phyloP scores from a whole-genome alignment of 2,888 invertebrate species.

The Cheilosia vernalis region DNA sequence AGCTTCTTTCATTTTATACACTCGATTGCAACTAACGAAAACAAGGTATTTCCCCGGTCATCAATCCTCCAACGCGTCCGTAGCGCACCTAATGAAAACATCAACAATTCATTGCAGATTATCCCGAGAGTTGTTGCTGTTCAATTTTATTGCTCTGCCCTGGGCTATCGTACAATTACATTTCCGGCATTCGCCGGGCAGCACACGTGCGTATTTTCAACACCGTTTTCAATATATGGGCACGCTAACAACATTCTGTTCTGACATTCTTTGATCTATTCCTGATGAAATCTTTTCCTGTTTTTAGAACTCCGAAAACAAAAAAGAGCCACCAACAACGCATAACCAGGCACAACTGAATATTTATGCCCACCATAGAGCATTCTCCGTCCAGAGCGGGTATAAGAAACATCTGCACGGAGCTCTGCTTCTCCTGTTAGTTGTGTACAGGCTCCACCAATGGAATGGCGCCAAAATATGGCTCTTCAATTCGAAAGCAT shows the following conservation, averaged over 20 bases:
- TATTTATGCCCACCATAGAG: constrained; percentile 27
- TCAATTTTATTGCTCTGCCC: constrained; percentile 28
- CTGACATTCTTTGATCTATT: constrained; percentile 68
- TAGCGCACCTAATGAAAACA: constrained; percentile 56
- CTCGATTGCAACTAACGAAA: constrained; percentile 19
- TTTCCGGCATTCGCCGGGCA: constrained; percentile 54
- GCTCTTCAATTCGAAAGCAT: constrained; percentile 53
- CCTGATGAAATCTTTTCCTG: constrained; percentile 71
- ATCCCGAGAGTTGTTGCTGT: constrained; percentile 21
- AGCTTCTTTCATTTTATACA: background rate
- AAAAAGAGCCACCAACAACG: constrained; percentile 33
- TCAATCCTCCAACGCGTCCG: constrained; percentile 16
- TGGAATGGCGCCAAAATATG: constrained; percentile 70
- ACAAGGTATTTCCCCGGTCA: constrained; percentile 14
- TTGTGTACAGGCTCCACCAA: constrained; percentile 22
- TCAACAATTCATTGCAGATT: constrained; percentile 55
- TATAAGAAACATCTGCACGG: constrained; percentile 53
- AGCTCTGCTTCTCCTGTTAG: constrained; percentile 27
- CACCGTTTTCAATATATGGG: constrained; percentile 24
- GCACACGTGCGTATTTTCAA: constrained; percentile 64
- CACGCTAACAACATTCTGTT: constrained; percentile 44
- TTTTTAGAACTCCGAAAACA: constrained; percentile 49
- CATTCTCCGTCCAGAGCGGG: background rate
- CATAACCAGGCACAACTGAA: constrained; percentile 19
- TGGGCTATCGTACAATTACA: constrained; percentile 29